These are phyloP conservation scores for Phragmatobia fuliginosa DNA, from an alignment of 2,888 invertebrate genomes.

Conservation along the genomic window DNA sequence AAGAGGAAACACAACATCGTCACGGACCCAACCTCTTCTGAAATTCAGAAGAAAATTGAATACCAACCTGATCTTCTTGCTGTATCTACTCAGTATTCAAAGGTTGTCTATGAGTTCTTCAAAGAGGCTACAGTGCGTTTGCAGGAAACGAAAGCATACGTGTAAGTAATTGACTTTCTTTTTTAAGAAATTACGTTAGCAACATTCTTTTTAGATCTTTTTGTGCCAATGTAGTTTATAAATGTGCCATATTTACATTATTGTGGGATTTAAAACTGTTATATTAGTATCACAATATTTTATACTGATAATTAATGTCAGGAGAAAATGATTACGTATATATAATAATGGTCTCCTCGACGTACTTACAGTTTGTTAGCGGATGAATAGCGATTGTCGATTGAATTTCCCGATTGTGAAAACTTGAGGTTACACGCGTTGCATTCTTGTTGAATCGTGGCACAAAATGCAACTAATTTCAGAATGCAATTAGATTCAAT, in stretches of 20 bases:
- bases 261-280: background rate
- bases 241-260: background rate
- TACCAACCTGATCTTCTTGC: slow-evolving; percentile 83
- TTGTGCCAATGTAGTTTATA: background rate
- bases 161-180: slow-evolving; percentile 74
- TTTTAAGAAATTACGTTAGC: slow-evolving; percentile 31
- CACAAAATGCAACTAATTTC: background rate
- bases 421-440: slow-evolving; percentile 15
- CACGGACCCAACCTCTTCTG: slow-evolving; percentile 70
- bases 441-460: background rate
- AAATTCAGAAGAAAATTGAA: slow-evolving; percentile 73
- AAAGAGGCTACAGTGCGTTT: slow-evolving; percentile 66
- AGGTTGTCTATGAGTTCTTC: slow-evolving; percentile 73
- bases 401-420: slow-evolving; percentile 33
- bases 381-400: slow-evolving; percentile 19
- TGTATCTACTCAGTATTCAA: slow-evolving; percentile 80
- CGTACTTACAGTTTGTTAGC: slow-evolving; percentile 23
- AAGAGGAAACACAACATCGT: slow-evolving; percentile 80
- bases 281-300: background rate
- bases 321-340: slow-evolving; percentile 36
- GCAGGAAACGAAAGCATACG: slow-evolving; percentile 80
- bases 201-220: slow-evolving; percentile 17
- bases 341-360: slow-evolving; percentile 19
- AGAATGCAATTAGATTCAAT: background rate
- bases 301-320: background rate